Evolutionary conservation across 1,140 invertebrate genomes (phyloP), one percentile per base, ranked within the genome.

Genomic region (Listronotus oregonensis): DNA sequence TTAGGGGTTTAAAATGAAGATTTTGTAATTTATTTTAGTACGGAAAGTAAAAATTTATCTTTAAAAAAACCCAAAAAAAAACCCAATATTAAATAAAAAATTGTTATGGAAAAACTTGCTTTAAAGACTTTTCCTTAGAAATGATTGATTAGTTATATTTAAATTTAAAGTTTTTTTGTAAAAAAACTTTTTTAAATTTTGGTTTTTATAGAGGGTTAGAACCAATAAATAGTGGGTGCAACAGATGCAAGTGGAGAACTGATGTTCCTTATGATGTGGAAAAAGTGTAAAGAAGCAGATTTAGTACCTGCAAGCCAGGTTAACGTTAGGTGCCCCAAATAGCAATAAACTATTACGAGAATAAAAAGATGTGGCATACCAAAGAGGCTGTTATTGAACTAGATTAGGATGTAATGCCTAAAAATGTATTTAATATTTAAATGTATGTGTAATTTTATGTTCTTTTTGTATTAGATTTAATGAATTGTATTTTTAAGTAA

Each of bases 241-340:
- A 94, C 93, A 58, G 89, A 95, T 77, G 90, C 90, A 6, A 88
- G 87, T 74, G 93, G 93, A n/a, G 90, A 93, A 79, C 78, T 96
- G 0, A 94, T 93, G 87, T 96, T 95, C 76, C 80, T 96, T 11
- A 93, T 96, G 79, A 94, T 94, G 85, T 96, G 93, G 89, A 90
- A 92, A 83, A 89, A 90, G 65, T 89, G 87, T 55, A 87, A 91
- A 74, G 89, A 92, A 78, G 90, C 90, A 7, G 91, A 93, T 80
- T 79, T 94, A 39, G 88, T 94, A 12, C 85, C 90, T 40, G 87
- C 91, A 1, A 83, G 85, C 72, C 85, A 90, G 71, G 90, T 90
- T 0, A 93, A 93, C 79, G 79, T 87, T 6, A 83, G 86, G 68
- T 92, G 90, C 79, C 91, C 91, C 15, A 93, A 77, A 84, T 91